Conservation (phyloP, 2,113 vertebrate species). For the Eublepharis macularius region DNA sequence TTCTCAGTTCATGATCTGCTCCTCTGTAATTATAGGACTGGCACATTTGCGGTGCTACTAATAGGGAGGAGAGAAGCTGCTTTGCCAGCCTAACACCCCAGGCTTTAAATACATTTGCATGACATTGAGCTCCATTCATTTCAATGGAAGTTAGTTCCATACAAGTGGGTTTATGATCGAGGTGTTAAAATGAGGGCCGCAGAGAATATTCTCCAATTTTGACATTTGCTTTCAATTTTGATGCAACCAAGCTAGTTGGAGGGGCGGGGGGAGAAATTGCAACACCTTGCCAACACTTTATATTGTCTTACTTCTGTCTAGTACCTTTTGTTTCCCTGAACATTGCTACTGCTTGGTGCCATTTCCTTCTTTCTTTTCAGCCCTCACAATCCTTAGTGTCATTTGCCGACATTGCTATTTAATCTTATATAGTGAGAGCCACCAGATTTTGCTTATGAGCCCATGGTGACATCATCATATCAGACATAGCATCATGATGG, state of each 20-base stretch:
- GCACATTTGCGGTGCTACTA: not conserved
- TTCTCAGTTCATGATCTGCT: slow-evolving; percentile 6
- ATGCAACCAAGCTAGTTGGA: not conserved
- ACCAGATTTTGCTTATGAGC: not conserved
- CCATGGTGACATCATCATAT: not conserved
- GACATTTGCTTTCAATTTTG: not conserved
- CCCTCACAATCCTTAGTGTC: not conserved
- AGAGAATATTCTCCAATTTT: not conserved
- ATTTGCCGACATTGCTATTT: not conserved
- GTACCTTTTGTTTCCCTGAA: not conserved
- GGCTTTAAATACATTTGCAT: not conserved
- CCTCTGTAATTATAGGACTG: slow-evolving; percentile 22
- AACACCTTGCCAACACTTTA: not conserved
- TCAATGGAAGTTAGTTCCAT: not conserved
- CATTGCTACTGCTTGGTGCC: not conserved
- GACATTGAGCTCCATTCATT: not conserved
- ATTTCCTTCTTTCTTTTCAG: not conserved
- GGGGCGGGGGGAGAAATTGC: too few relatives aligned
- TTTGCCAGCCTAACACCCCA: not conserved
- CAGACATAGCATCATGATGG: not conserved
- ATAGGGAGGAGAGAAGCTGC: not conserved
- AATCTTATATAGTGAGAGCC: not conserved
- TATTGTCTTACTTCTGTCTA: not conserved
- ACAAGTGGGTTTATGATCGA: not conserved
- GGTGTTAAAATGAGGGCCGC: not conserved